Percentiles rank a stretch among this genome's conserved stretches.
phyloP scores from a whole-genome alignment of 64 coral and sea anemone genomes.

The Pocillopora damicornis region DNA sequence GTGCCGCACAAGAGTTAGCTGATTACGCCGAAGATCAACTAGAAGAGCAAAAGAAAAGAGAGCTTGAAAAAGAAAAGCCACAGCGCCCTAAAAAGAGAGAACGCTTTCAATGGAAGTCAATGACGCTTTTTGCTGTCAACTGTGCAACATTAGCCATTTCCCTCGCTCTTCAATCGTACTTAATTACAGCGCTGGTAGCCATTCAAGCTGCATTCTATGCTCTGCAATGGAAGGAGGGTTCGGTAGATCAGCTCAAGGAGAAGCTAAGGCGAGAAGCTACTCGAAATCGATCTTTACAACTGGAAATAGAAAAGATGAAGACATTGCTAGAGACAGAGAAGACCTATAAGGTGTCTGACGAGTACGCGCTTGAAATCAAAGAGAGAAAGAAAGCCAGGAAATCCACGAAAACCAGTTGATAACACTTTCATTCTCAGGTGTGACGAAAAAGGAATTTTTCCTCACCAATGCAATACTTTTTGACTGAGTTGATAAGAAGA shows the following conservation, averaged over 20 bases:
- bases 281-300: slow-evolving; percentile 57
- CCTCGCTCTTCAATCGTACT: slow-evolving; percentile 58
- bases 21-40: slow-evolving; percentile 47
- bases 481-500: no score
- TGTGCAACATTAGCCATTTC: slow-evolving; percentile 36
- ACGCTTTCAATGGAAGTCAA: slow-evolving; percentile 35
- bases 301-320: slow-evolving; percentile 77
- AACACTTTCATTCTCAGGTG: neutral
- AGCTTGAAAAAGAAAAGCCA: slow-evolving; percentile 28
- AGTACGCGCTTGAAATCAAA: slow-evolving; percentile 59
- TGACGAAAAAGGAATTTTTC: no score
- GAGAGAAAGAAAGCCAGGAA: slow-evolving; percentile 17
- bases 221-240: slow-evolving; percentile 9
- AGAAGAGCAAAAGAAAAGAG: slow-evolving; percentile 50
- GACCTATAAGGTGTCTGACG: slow-evolving; percentile 73
- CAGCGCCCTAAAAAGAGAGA: slow-evolving; percentile 22
- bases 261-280: slow-evolving; percentile 62
- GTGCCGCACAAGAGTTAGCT: slow-evolving; percentile 63
- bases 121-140: slow-evolving; percentile 32
- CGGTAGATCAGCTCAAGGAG: slow-evolving; percentile 40
- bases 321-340: slow-evolving; percentile 74
- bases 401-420: neutral
- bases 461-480: neutral
- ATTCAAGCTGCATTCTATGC: slow-evolving; percentile 30
- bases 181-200: slow-evolving; percentile 51